Evolutionary conservation across 2,113 vertebrate species (phyloP), one percentile per base, ranked within the genome.

Genomic region (Tychaedon coryphoeus): DNA sequence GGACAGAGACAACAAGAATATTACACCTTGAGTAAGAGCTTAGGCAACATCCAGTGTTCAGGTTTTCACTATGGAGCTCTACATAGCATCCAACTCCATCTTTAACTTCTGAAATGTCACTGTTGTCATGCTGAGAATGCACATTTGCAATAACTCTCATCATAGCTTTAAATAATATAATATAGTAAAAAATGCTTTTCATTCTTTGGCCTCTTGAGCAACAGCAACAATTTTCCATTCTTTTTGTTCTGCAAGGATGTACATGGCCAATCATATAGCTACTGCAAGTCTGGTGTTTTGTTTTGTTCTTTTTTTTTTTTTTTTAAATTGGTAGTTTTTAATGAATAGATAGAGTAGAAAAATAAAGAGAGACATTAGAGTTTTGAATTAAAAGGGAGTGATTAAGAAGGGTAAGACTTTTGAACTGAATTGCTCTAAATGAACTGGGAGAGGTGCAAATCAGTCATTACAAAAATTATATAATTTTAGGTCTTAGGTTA

Each of bases 391-490:
- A 96, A 97, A 90, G 42, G 43, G 83, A 94, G 60, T 94, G 92
- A 96, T 97, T 97, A 98, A 95, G 86, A 92, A 90, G 91, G 95
- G 94, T 70, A 69, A 97, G 73, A 31, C 89, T 93, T 98, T 96
- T 90, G 92, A 86, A 94, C 92, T 94, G 53, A 76, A 16, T 84
- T 95, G 62, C 85, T 96, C 84, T 88, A 86, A 93, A 92, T 88
- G 79, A 92, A 81, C 82, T 16, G 3, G 56, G 38, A 96, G 86
- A 97, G 83, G 94, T 92, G 93, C 48, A 93, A 97, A 97, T 95
- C 96, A 98, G 93, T 95, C 96, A 97, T 97, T 96, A 97, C 94
- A 97, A 98, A 97, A 97, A 97, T 97, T 90, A 97, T 96, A 92
- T 95, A 97, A 96, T 98, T 97, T 97, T 92, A 95, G 96, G 96